These are phyloP conservation scores for Cirrhinus mrigala DNA, from an alignment of 2,797 vertebrate genomes.

Conservation along the genomic window DNA sequence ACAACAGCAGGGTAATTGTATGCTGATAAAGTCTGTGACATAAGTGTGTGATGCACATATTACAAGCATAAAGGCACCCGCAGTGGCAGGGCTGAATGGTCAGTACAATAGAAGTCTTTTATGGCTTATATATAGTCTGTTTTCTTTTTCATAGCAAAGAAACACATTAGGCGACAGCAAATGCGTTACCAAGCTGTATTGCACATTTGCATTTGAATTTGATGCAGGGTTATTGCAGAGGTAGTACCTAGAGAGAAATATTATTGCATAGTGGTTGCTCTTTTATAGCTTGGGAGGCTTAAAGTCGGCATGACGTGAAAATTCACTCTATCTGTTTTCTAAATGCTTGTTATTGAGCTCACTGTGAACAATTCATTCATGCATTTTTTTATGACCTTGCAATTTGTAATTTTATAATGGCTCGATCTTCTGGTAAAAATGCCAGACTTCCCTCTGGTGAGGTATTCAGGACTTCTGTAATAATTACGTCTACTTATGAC, in stretches of 20 bases:
- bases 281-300: neutral
- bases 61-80: conserved; percentile 34
- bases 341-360: neutral
- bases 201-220: conserved; percentile 13
- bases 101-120: neutral
- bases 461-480: no score
- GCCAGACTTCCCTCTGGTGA: no score
- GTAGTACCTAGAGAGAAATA: neutral
- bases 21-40: conserved; percentile 55
- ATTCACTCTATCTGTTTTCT: neutral
- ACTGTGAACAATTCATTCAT: neutral
- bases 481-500: no score
- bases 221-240: neutral
- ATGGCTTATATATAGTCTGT: neutral
- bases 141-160: conserved; percentile 10
- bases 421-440: neutral
- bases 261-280: neutral
- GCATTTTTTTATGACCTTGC: neutral
- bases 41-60: conserved; percentile 45
- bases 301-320: neutral
- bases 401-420: neutral
- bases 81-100: conserved; percentile 25
- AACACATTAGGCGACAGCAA: neutral
- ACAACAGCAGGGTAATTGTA: conserved; percentile 55
- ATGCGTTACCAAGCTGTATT: conserved; percentile 5